Evolutionary conservation across 2,113 vertebrate species (phyloP), one percentile per base, ranked within the genome.

Genomic region (Sphaerodactylus townsendi): DNA sequence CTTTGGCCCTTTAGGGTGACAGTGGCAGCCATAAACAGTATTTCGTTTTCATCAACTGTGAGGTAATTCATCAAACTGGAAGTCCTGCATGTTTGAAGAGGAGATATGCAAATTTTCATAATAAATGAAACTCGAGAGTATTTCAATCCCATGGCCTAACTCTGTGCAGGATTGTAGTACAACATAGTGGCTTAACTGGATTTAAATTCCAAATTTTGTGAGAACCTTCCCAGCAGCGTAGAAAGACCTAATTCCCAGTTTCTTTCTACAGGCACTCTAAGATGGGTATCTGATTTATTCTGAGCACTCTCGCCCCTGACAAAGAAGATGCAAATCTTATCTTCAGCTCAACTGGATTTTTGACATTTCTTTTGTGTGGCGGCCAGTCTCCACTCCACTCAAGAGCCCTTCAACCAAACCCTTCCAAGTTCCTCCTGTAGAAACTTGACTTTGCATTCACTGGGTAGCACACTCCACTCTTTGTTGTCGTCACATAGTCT

Each of bases 181-280:
- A 84, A 72, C 70, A 44, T n/a, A 13, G 2, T 46, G 53, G 53
- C 53, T 56, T 19, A 23, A 21, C 10, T 2, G 23, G n/a, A 74
- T 82, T 39, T 70, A 62, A 56, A 81, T 92, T 10, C 30, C 73
- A 77, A 23, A 73, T 13, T 2, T 80, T 28, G 66, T 72, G 68
- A n/a, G 59, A 50, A 11, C 15, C 65, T 80, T 69, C 65, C 68
- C 48, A 17, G n/a, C 23, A 39, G 35, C 21, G 6, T 14, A 48
- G 14, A 56, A 71, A 71, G 33, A 10, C 15, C 68, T 70, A 81
- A 81, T 28, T 37, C 66, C 39, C 21, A 53, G 17, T 71, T 44
- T 21, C 44, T 62, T 39, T 37, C 83, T 84, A 37, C 50, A 9
- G 39, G 0, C 41, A 19, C 50, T 9, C 46, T 8, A 39, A 69